phyloP scores from a whole-genome alignment of 2,113 vertebrate species.

The Halcyon senegalensis region DNA sequence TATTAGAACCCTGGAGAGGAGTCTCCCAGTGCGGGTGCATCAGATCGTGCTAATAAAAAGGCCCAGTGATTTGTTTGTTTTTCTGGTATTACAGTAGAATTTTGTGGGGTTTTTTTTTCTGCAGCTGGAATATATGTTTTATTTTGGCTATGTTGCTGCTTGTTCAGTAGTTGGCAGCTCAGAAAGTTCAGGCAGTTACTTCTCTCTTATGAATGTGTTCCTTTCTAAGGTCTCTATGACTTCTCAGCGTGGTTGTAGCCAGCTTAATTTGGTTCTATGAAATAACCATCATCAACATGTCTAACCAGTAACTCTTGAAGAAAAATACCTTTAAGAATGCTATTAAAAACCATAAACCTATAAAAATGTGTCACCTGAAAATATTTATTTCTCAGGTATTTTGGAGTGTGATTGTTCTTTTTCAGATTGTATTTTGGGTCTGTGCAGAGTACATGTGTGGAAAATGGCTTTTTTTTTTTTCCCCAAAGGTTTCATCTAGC shows the following conservation, averaged over 20 bases:
- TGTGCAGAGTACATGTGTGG: neutral
- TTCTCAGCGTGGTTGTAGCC: neutral
- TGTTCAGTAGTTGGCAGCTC: neutral
- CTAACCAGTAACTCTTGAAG: neutral
- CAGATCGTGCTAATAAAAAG: neutral
- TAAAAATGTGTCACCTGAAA: neutral
- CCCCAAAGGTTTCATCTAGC: neutral
- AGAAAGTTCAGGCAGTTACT: neutral
- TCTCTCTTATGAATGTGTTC: neutral
- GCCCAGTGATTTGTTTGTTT: neutral
- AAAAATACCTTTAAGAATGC: neutral
- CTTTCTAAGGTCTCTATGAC: neutral
- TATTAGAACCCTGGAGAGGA: neutral
- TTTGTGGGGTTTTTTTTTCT: neutral
- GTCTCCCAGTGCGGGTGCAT: neutral
- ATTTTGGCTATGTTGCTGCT: neutral
- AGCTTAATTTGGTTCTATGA: slow-evolving; percentile 18
- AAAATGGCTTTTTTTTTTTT: neutral
- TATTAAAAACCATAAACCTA: neutral
- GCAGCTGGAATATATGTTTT: neutral
- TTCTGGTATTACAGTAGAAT: neutral
- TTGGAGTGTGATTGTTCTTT: slow-evolving; percentile 8
- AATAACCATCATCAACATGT: neutral
- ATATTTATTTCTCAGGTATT: slow-evolving; percentile 1
- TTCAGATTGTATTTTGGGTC: neutral